Evolutionary conservation across 2,888 invertebrate species (phyloP), one percentile per base, ranked within the genome.

Genomic region (Drosophila gaucha): DNA sequence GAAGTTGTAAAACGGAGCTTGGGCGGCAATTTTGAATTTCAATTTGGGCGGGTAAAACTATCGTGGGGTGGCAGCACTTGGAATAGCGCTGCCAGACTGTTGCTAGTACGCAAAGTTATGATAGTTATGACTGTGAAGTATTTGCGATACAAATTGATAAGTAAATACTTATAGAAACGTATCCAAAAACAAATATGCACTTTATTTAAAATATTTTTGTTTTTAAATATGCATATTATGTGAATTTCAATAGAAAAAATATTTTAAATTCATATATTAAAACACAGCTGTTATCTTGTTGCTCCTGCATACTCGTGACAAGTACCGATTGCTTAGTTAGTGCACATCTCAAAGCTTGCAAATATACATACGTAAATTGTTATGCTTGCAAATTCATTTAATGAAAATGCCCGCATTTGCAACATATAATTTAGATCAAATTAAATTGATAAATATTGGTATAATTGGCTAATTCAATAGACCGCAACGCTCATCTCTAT

Each of bases 261-360:
- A 6, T 24, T 2, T 1, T 14, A 9, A n/a, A n/a, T 12, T 12
- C 1, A 9, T 6, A 6, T 1, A 30, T 30, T 20, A 8, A 12
- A 5, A 9, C 12, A 49, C 49, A 20, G n/a, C 24, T 30, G 33
- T 36, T 39, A 12, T 1, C 20, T 12, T 0, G 20, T 6, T 28
- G 9, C 22, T 1, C 8, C 6, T 18, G 10, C 36, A 2, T 22
- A 49, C 22, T 26, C 55, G 54, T 54, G 33, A 26, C 54, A 33
- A 4, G 60, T 24, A 59, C 22, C 28, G n/a, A 9, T 4, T 59
- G n/a, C 16, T 2, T 18, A 36, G 6, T 9, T 9, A 3, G 9
- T 10, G 51, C 36, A 5, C 60, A 59, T 59, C 56, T 16, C 36
- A 22, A 38, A n/a, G n/a, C 12, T n/a, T 16, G 36, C 22, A 30